Conservation (phyloP, 2,797 vertebrate genomes). For the Gambelia wislizenii region DNA sequence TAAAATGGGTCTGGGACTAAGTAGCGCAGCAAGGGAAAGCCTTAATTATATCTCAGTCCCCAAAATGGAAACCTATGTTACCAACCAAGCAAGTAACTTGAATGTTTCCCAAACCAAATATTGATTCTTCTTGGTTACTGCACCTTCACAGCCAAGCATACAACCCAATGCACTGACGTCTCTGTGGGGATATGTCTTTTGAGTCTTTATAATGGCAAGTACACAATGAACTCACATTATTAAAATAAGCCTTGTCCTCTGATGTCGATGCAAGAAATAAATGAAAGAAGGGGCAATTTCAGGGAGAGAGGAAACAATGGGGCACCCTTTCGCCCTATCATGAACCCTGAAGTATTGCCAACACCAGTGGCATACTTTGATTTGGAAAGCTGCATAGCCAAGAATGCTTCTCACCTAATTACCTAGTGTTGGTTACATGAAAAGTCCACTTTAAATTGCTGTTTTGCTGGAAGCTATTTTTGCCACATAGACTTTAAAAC, state of each 20-base stretch:
- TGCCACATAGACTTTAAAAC: conserved; percentile 7
- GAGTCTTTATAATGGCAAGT: conserved; percentile 3
- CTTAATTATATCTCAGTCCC: conserved; percentile 36
- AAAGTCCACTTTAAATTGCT: conserved; percentile 8
- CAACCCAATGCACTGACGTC: not conserved
- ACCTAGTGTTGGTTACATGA: not conserved
- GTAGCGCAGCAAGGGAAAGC: not conserved
- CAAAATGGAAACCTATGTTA: conserved; percentile 45
- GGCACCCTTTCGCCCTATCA: not conserved
- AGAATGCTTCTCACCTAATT: conserved; percentile 9
- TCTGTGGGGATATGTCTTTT: conserved; percentile 20
- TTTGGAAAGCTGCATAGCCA: conserved; percentile 6
- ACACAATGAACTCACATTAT: not conserved
- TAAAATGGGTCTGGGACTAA: not conserved
- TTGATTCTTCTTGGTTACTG: conserved; percentile 58
- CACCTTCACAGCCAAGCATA: conserved; percentile 49
- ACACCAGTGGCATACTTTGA: conserved; percentile 8
- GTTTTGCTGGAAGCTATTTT: conserved; percentile 20
- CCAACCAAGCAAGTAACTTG: conserved; percentile 20
- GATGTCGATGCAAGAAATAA: conserved; percentile 3
- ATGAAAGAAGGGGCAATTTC: conserved; percentile 3
- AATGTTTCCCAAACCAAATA: conserved; percentile 58
- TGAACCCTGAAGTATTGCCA: not conserved
- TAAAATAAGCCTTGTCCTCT: conserved; percentile 14
- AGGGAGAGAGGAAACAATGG: not conserved